Base-by-base conservation (phyloP, 2,797 vertebrate species). In the Alauda arvensis region DNA sequence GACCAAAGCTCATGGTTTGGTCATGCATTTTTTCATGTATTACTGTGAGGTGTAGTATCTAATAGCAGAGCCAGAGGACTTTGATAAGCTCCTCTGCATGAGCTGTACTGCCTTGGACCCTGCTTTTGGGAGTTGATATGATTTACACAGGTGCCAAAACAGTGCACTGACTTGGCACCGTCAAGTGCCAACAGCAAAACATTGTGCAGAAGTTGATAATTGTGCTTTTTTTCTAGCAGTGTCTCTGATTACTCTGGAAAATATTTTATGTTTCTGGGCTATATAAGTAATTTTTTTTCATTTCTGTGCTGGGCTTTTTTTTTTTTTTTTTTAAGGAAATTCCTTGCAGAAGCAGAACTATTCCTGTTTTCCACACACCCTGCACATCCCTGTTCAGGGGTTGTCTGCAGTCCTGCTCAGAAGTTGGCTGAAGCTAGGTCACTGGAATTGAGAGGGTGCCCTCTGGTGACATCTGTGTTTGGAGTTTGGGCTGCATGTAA, bases 371-470 rank as follows among this genome's bases (percentile, higher is more conserved):
- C 24, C 69, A 23, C 10, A 52, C 49, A 39, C 26, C n/a, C 21
- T 70, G 31, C 26, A 2, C 51, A 59, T 77, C 75, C 29, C 43
- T 56, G 46, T 10, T 3, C 19, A 3, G 26, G 53, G 60, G 14
- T 23, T 91, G 48, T 39, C 66, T 62, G 74, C 42, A 62, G 67
- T 28, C 40, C 48, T 87, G 49, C 83, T 87, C 39, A 8, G 77
- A 69, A 89, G 79, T 68, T 84, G 80, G 46, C 66, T 75, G 1
- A 55, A 68, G 88, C 87, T 81, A 8, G 83, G 60, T 89, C 90
- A 53, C 34, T 85, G 52, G 56, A 69, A 53, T 57, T 82, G 89
- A 93, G 77, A 92, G 77, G 79, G 77, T 94, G 93, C 94, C 92
- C 93, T 94, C 87, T 94, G 91, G 89, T 93, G 94, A 92, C 80